A percentile compares a stretch with the other conserved stretches of the same genome.
Conservation (phyloP, 2,797 vertebrate species). For the Labeo calbasu region DNA sequence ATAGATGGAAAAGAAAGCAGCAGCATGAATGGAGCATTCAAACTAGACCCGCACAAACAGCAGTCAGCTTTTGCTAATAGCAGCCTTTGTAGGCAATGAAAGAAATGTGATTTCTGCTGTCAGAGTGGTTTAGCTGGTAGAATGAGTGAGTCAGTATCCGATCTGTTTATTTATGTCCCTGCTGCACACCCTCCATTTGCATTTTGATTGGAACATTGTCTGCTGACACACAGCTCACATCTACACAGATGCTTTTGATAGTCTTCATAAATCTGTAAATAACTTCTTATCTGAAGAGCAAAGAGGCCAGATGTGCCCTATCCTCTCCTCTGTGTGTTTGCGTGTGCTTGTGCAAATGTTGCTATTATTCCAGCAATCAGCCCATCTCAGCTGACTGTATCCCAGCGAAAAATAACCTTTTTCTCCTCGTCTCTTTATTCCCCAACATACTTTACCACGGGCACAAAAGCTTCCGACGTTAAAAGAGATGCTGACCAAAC, state of each 20-base stretch:
- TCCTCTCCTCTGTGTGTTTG: slow-evolving; percentile 56
- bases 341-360: slow-evolving; percentile 39
- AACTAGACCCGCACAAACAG: slow-evolving; percentile 47
- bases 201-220: slow-evolving; percentile 83
- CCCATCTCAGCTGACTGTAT: slow-evolving; percentile 50
- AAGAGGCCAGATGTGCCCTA: slow-evolving; percentile 78
- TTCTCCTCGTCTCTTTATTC: slow-evolving; percentile 32
- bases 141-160: slow-evolving; percentile 67
- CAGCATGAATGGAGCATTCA: slow-evolving; percentile 34
- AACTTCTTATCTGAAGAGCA: slow-evolving; percentile 79
- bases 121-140: slow-evolving; percentile 73
- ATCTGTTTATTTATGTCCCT: slow-evolving; percentile 74
- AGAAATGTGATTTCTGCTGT: slow-evolving; percentile 65
- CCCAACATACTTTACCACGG: slow-evolving; percentile 9
- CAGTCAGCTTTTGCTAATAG: slow-evolving; percentile 61
- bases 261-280: slow-evolving; percentile 81
- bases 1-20: slow-evolving; percentile 9
- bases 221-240: slow-evolving; percentile 76
- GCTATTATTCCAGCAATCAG: slow-evolving; percentile 54
- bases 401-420: slow-evolving; percentile 19
- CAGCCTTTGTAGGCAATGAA: slow-evolving; percentile 58
- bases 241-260: slow-evolving; percentile 79
- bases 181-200: slow-evolving; percentile 75
- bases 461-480: slow-evolving; percentile 51
- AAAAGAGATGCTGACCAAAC: slow-evolving; percentile 48